Conservation (phyloP, 2,797 vertebrate species). For the Acipenser oxyrinchus region DNA sequence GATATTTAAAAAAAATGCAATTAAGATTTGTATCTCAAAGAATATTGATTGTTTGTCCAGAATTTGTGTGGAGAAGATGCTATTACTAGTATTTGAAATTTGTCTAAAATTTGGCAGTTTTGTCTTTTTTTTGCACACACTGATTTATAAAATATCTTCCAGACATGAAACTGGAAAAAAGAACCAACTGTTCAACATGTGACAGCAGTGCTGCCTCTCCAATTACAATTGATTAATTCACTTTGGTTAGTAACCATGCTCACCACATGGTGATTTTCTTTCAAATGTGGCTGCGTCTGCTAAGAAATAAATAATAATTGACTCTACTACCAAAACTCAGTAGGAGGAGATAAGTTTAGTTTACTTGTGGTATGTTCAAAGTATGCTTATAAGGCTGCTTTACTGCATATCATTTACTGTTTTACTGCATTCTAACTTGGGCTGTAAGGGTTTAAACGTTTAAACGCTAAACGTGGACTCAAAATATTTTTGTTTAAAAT, state of each 20-base stretch:
- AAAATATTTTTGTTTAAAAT: no score
- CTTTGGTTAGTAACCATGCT: conserved; percentile 26
- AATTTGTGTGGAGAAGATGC: no score
- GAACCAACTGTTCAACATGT: no score
- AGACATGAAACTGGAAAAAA: conserved; percentile 10
- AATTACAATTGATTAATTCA: conserved; percentile 12
- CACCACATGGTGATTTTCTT: conserved; percentile 22
- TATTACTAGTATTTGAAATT: no score
- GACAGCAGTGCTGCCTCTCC: conserved; percentile 1
- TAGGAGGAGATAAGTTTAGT: conserved; percentile 28
- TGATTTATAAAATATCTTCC: conserved; percentile 14
- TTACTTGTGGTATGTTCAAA: conserved; percentile 37
- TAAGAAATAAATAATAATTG: conserved; percentile 2
- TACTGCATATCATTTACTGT: conserved; percentile 24
- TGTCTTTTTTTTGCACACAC: no score
- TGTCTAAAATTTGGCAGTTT: no score
- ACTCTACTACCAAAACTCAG: not conserved
- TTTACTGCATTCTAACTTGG: conserved; percentile 25
- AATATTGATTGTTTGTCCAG: no score
- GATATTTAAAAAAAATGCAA: no score
- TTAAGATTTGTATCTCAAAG: no score
- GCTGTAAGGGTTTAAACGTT: no score
- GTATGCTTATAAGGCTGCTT: conserved; percentile 34
- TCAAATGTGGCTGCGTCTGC: conserved; percentile 31
- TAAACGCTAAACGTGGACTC: no score